Conservation (phyloP, 2,888 invertebrate species). For the Synergus laeviventris region DNA sequence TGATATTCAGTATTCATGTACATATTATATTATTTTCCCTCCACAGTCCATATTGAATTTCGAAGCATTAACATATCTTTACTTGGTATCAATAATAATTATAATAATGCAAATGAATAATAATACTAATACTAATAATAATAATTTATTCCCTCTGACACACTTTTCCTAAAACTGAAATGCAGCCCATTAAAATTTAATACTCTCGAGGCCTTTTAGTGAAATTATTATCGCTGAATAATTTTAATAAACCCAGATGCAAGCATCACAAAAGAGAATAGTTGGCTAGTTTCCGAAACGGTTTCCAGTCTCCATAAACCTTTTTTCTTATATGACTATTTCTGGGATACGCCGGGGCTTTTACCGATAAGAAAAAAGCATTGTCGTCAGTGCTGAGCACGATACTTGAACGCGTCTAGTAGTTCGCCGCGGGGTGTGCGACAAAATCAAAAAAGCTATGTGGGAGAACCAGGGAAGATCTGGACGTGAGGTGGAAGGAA, state of each 20-base stretch:
- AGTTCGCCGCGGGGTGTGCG: constrained; percentile 45
- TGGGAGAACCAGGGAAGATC: constrained; percentile 41
- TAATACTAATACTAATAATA: too few species aligned
- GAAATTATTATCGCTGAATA: too few species aligned
- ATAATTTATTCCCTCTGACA: too few species aligned
- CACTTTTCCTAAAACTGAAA: too few species aligned
- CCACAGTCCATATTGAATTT: too few species aligned
- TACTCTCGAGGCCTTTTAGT: too few species aligned
- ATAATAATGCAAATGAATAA: too few species aligned
- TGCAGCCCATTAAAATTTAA: too few species aligned
- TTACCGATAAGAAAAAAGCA: constrained; percentile 35
- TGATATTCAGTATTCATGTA: too few species aligned
- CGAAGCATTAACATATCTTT: too few species aligned
- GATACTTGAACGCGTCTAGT: constrained; percentile 37
- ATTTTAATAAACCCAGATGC: neutral
- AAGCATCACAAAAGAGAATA: neutral
- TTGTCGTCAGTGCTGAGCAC: constrained; percentile 38
- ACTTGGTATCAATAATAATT: too few species aligned
- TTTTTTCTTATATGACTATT: constrained; percentile 21
- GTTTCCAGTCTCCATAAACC: constrained; percentile 10
- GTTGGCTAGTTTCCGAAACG: constrained; percentile 24
- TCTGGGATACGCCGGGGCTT: constrained; percentile 18
- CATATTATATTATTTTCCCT: too few species aligned
- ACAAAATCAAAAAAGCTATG: constrained; percentile 46
- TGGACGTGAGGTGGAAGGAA: constrained; percentile 18